Percentiles rank a stretch among this genome's conserved stretches.
These are phyloP conservation scores for Halichondria panicea DNA, from an alignment of 37 sponge, comb jelly and placozoan species.

Conservation along the genomic window DNA sequence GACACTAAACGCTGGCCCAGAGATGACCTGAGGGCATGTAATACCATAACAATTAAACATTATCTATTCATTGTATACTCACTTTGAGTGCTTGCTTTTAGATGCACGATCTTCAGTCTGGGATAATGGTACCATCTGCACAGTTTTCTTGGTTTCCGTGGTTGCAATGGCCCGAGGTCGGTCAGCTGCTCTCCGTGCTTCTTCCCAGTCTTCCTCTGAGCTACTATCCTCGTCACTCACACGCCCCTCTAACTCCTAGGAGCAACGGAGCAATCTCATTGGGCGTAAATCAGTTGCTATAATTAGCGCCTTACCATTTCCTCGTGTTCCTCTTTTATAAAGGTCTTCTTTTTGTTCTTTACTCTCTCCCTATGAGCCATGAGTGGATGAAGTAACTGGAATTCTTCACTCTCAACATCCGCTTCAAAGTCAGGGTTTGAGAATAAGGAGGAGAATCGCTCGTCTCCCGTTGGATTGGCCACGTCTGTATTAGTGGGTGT, in stretches of 20 bases:
- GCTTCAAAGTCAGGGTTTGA: slow-evolving; percentile 83
- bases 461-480: slow-evolving; percentile 81
- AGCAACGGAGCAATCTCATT: no score
- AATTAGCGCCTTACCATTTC: not conserved
- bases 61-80: not conserved
- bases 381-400: slow-evolving; percentile 82
- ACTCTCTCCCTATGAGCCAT: slow-evolving; percentile 60
- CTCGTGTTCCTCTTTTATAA: slow-evolving; percentile 17
- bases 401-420: slow-evolving; percentile 92
- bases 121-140: no score
- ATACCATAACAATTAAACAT: no score
- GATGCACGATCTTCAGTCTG: not conserved
- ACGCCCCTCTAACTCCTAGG: slow-evolving; percentile 27
- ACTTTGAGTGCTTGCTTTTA: not conserved
- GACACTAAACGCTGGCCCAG: slow-evolving; percentile 22
- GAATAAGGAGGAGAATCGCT: slow-evolving; percentile 86
- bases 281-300: no score
- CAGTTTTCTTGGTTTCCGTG: no score
- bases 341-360: slow-evolving; percentile 29
- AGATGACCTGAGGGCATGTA: no score
- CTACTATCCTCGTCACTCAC: slow-evolving; percentile 23
- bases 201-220: slow-evolving; percentile 50
- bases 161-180: not conserved
- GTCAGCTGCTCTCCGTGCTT: slow-evolving; percentile 14
- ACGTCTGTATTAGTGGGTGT: slow-evolving; percentile 15